Percentiles rank a stretch among this genome's conserved stretches.
Evolutionary conservation across 2,888 invertebrate genomes (phyloP).

Genomic region (Mactromeris polynyma): DNA sequence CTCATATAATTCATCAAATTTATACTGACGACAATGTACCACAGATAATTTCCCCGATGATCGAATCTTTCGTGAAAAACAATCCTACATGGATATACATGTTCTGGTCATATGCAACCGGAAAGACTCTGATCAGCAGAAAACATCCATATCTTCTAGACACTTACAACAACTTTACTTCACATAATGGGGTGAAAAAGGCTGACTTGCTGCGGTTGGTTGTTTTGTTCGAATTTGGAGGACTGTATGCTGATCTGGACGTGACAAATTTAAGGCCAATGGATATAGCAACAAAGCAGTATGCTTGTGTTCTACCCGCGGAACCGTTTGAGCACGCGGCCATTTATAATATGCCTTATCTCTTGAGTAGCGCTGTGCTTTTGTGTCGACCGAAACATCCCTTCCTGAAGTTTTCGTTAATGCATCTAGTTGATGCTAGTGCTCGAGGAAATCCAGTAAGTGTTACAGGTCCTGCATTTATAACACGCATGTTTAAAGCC

Average conservation of each 20-base stretch:
- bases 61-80: slow-evolving; percentile 71
- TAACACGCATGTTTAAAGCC: slow-evolving; percentile 55
- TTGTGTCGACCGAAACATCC: slow-evolving; percentile 75
- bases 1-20: slow-evolving; percentile 52
- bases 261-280: slow-evolving; percentile 77
- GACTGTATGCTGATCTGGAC: slow-evolving; percentile 82
- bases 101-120: slow-evolving; percentile 83
- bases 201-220: slow-evolving; percentile 82
- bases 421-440: slow-evolving; percentile 66
- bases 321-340: slow-evolving; percentile 78
- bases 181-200: slow-evolving; percentile 70
- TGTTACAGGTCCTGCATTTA: slow-evolving; percentile 77
- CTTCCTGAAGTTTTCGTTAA: slow-evolving; percentile 74
- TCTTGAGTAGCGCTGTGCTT: slow-evolving; percentile 77
- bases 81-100: slow-evolving; percentile 84
- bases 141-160: slow-evolving; percentile 76
- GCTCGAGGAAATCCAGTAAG: slow-evolving; percentile 76
- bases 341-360: slow-evolving; percentile 67
- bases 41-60: slow-evolving; percentile 13
- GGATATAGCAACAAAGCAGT: slow-evolving; percentile 68
- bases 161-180: slow-evolving; percentile 75
- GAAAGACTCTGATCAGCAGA: slow-evolving; percentile 72
- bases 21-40: slow-evolving; percentile 30
- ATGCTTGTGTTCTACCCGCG: slow-evolving; percentile 76
- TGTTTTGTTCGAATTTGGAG: slow-evolving; percentile 81